A percentile compares a stretch with the other conserved stretches of the same genome.
phyloP scores from a whole-genome alignment of 2,797 vertebrate species.

The Hylomyscus alleni region DNA sequence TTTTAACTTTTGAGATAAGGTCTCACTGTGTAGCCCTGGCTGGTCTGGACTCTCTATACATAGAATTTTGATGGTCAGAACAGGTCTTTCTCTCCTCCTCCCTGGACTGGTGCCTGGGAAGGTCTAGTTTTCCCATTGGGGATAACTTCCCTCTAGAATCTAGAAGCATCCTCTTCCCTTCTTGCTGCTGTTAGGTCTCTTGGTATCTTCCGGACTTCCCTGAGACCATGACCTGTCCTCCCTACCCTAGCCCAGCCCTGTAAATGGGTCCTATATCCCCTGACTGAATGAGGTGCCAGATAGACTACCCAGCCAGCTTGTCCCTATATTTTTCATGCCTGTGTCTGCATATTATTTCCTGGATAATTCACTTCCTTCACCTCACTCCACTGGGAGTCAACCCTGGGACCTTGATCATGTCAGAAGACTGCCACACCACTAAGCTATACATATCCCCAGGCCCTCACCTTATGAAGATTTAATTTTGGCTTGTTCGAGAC shows the following conservation, averaged over 20 bases:
- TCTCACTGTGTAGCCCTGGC: neutral
- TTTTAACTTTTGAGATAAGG: neutral
- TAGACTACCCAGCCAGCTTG: neutral
- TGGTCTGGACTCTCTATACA: too few species aligned
- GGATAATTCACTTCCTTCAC: too few species aligned
- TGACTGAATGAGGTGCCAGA: fast-evolving
- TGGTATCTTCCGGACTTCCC: fast-evolving
- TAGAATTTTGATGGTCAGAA: fast-evolving
- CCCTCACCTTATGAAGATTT: neutral
- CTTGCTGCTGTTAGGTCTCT: neutral
- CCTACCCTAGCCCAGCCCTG: neutral
- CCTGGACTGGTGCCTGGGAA: neutral
- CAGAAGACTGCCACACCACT: neutral
- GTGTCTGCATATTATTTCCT: fast-evolving
- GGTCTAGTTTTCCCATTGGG: neutral
- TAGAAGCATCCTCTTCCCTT: neutral
- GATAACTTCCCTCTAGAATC: neutral
- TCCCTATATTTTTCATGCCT: fast-evolving
- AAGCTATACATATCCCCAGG: neutral
- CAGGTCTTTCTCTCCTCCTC: neutral
- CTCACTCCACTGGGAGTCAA: neutral
- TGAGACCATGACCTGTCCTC: fast-evolving
- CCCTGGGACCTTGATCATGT: neutral
- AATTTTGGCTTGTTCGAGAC: neutral
- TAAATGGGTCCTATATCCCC: fast-evolving